Conservation (phyloP, 2,113 vertebrate species). For the Atrichornis clamosus region DNA sequence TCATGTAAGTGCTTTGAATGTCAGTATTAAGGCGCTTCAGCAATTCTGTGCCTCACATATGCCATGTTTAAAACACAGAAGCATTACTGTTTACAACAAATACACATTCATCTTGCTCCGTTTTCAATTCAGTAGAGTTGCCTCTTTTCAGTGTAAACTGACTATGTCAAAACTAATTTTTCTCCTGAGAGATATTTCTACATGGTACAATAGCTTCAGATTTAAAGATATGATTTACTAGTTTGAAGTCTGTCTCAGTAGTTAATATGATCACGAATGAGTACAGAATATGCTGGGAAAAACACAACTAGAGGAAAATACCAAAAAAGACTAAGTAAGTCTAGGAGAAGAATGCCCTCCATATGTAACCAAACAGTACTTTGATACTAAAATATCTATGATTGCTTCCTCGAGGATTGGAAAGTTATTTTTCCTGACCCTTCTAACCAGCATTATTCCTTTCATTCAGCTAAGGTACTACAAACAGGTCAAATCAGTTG, state of each 20-base stretch:
- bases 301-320: background rate
- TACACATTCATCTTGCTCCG: background rate
- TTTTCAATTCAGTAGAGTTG: background rate
- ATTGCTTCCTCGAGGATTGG: background rate
- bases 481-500: background rate
- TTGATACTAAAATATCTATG: background rate
- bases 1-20: constrained; percentile 9
- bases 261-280: background rate
- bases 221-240: background rate
- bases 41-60: constrained; percentile 10
- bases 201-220: background rate
- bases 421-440: background rate
- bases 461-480: background rate
- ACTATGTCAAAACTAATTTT: background rate
- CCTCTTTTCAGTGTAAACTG: background rate
- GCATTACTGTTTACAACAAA: constrained; percentile 20
- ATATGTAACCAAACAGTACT: background rate
- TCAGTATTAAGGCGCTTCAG: background rate
- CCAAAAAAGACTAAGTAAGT: background rate
- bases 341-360: background rate
- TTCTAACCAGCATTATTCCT: background rate
- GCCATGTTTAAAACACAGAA: background rate
- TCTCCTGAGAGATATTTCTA: background rate
- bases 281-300: background rate
- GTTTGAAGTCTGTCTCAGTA: background rate